These are phyloP conservation scores for Lepus timidus DNA, from an alignment of 2,113 vertebrate genomes.

Conservation along the genomic window DNA sequence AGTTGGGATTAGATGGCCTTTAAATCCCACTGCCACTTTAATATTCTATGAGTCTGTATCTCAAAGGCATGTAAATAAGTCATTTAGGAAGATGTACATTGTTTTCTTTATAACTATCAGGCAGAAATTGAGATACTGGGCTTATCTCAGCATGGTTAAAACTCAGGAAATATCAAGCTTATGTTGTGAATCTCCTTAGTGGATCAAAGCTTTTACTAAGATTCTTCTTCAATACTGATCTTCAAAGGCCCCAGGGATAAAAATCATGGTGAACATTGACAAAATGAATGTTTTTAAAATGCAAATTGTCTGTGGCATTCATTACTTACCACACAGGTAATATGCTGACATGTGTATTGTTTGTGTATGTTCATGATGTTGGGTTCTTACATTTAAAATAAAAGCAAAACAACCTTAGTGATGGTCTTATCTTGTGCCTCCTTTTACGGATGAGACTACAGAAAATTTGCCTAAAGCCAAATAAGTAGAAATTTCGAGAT, in stretches of 20 bases:
- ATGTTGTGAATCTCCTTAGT: conserved; percentile 74
- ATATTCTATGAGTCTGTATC: conserved; percentile 67
- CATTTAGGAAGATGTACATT: conserved; percentile 74
- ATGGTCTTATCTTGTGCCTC: neutral
- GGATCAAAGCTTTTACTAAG: conserved; percentile 74
- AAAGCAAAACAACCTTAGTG: neutral
- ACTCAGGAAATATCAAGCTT: conserved; percentile 73
- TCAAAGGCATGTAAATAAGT: conserved; percentile 80
- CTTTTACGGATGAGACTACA: conserved; percentile 3
- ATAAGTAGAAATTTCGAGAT: conserved; percentile 18
- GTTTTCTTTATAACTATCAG: conserved; percentile 74
- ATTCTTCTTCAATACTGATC: conserved; percentile 63
- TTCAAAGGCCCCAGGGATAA: neutral
- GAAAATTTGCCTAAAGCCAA: conserved; percentile 40
- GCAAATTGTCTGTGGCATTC: neutral
- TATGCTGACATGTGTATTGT: neutral
- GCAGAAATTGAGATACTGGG: conserved; percentile 73
- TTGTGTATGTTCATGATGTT: neutral
- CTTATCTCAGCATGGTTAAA: conserved; percentile 78
- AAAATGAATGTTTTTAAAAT: conserved; percentile 4
- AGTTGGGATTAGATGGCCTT: conserved; percentile 65
- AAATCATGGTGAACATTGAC: neutral
- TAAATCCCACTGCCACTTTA: neutral
- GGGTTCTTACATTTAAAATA: neutral
- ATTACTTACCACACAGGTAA: neutral